Conservation (phyloP, 2,888 invertebrate genomes). For the Pheosia tremula region DNA sequence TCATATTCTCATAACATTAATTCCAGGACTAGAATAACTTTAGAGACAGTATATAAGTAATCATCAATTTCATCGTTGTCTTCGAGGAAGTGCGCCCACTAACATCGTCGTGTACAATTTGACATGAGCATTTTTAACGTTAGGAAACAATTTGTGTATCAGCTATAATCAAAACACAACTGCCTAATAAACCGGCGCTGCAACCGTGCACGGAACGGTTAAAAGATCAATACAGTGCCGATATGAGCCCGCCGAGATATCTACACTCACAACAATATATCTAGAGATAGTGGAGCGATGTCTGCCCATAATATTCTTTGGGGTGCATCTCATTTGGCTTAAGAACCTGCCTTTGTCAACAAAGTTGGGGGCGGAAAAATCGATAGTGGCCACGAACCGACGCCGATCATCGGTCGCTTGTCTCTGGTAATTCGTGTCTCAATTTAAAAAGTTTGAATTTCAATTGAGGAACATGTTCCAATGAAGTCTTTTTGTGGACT, state of each 20-base stretch:
- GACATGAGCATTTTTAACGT: no score
- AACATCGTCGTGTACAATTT: no score
- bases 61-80: no score
- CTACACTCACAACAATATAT: constrained; percentile 64
- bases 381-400: constrained; percentile 76
- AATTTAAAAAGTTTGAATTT: constrained; percentile 59
- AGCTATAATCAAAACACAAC: constrained; percentile 27
- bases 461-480: constrained; percentile 11
- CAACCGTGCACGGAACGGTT: constrained; percentile 54
- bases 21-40: no score
- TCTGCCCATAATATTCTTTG: constrained; percentile 85
- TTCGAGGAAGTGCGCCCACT: no score
- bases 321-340: constrained; percentile 85
- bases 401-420: constrained; percentile 68
- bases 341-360: constrained; percentile 85
- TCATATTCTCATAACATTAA: no score
- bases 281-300: constrained; percentile 79
- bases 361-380: constrained; percentile 81
- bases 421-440: constrained; percentile 66
- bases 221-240: constrained; percentile 73
- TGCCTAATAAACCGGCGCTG: constrained; percentile 54
- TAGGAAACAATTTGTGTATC: constrained; percentile 23
- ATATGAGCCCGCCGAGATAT: constrained; percentile 66
- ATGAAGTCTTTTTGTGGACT: not conserved
- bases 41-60: no score